Base-by-base conservation (phyloP, 2,888 invertebrate species). In the Crepidodera aurea region DNA sequence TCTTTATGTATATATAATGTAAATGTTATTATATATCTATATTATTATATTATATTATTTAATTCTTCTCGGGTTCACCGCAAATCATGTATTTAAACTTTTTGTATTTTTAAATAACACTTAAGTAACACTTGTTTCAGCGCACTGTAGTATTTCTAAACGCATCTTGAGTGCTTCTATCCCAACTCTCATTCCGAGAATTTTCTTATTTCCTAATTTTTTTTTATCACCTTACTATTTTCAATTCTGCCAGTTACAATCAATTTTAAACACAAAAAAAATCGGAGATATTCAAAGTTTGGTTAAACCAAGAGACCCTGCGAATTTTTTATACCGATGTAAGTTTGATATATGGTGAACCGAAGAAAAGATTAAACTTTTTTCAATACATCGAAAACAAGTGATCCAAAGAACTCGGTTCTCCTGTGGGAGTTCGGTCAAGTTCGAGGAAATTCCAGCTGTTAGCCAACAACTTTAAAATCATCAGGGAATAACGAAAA, bases 381-480 rank as follows among this genome's bases (percentile, higher is more conserved):
- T 53, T 53, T 42, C 53, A 53, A 53, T 53, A 40, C 40, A 29
- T 40, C 8, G 53, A 53, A 53, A 53, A 53, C 53, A 42, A 53
- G 53, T 53, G 53, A 53, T 40, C 29, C 42, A n/a, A 8, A n/a
- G n/a, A 53, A 53, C 13, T 53, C 25, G 25, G 12, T 40, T 5
- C 7, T 15, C 53, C 16, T 4, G 15, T 5, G 18, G 53, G 53
- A 53, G 40, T 42, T 53, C 40, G 53, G 53, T 53, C 53, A 53
- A 53, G 53, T 53, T 29, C 40, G 29, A 53, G 27, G 53, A 53
- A 53, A 53, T 27, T 16, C 40, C 40, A 53, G 53, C 53, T 29
- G 53, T 42, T 53, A 42, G 53, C 53, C 53, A 42, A 42, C 53
- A 53, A 40, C 40, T 53, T 53, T 29, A 42, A 53, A 53, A 53